Evolutionary conservation across 2,113 vertebrate genomes (phyloP), one percentile per base, ranked within the genome.

Genomic region (Carollia perspicillata): DNA sequence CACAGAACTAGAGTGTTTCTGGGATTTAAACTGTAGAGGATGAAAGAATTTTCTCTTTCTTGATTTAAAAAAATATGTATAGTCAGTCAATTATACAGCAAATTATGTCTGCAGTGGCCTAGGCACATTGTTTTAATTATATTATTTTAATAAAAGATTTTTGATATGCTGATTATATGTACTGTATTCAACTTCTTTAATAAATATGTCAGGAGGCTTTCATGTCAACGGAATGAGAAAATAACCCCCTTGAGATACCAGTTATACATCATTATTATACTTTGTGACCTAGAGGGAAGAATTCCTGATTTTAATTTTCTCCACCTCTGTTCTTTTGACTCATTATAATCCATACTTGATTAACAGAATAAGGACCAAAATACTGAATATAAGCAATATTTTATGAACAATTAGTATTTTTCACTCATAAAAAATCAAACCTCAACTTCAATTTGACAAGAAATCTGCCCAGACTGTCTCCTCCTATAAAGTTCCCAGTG

Each of bases 401-500:
- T 83, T 90, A 40, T 79, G 13, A 7, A 68, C 0, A 66, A 84
- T 65, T 60, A 51, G 4, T 60, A 42, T 71, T 90, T 96, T 87
- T 83, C 30, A 84, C 4, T 92, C 16, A 83, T 44, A 55, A 93
- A 88, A 79, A 79, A 47, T 20, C 33, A 66, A 92, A 83, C 37
- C 94, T 89, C 35, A 88, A 71, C 68, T 80, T 90, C 23, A n/a
- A 26, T 72, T 95, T 97, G 40, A 65, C 16, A 69, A 68, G 71
- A 78, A 65, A 84, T 40, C 68, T 89, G n/a, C 11, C 22, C 13
- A 63, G 12, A 68, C 12, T 20, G n/a, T 75, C 9, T 79, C 30
- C 8, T 71, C 89, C 40, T 68, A n/a, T 47, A 49, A 95, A 94
- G 10, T 81, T 89, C 33, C 79, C 53, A 60, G 2, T 35, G 74